phyloP scores from a whole-genome alignment of 2,888 invertebrate species.

The Papilio demoleus region DNA sequence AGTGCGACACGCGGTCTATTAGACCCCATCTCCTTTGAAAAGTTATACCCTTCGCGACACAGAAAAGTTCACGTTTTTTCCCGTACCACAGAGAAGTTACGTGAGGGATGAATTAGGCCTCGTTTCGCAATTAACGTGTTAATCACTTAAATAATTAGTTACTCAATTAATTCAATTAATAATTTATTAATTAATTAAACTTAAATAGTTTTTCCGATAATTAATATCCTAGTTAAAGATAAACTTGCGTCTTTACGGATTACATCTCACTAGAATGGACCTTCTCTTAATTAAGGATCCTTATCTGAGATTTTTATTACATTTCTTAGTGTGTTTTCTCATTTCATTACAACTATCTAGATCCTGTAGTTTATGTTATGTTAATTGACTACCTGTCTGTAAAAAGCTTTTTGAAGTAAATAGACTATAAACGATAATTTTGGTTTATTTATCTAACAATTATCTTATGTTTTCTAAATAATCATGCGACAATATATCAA shows the following conservation, averaged over 20 bases:
- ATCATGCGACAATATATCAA: too few relatives aligned
- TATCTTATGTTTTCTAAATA: too few relatives aligned
- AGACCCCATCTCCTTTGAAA: too few relatives aligned
- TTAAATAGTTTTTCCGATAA: not conserved
- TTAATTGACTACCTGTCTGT: not conserved
- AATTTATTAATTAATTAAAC: not conserved
- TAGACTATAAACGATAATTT: not conserved
- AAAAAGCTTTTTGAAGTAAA: not conserved
- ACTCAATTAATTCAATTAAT: not conserved
- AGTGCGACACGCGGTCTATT: too few relatives aligned
- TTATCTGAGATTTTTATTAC: slow-evolving; percentile 37
- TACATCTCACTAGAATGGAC: slow-evolving; percentile 37
- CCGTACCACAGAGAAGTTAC: too few relatives aligned
- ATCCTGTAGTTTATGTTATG: not conserved
- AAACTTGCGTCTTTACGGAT: slow-evolving; percentile 26
- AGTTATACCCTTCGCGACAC: too few relatives aligned
- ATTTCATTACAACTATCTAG: too few relatives aligned
- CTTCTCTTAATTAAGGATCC: slow-evolving; percentile 38
- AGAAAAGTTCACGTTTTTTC: too few relatives aligned
- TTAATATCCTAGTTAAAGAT: slow-evolving; percentile 11
- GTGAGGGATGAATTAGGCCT: too few relatives aligned
- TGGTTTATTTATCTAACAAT: too few relatives aligned
- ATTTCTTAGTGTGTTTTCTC: slow-evolving; percentile 20
- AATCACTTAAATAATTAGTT: not conserved
- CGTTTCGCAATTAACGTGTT: too few relatives aligned